phyloP scores from a whole-genome alignment of 2,888 invertebrate genomes.

The Philereme transversata region DNA sequence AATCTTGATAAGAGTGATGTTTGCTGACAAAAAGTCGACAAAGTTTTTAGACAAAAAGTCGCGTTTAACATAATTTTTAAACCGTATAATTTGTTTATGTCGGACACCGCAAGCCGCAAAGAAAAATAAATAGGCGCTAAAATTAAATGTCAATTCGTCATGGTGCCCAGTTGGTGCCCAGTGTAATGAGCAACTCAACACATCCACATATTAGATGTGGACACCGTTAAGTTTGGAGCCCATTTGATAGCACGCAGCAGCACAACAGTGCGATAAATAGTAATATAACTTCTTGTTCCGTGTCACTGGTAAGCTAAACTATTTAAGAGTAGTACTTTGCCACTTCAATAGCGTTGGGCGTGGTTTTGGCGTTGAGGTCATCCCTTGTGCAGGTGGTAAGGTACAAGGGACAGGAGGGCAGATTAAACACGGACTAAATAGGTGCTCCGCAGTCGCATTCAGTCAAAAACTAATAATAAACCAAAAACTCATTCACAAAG shows the following conservation, averaged over 20 bases:
- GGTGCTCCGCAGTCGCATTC: too few species aligned
- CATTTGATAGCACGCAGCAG: neutral
- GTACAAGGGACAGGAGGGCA: too few species aligned
- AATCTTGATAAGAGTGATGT: neutral
- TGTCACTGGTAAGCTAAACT: too few species aligned
- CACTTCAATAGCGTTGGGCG: too few species aligned
- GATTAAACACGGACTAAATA: too few species aligned
- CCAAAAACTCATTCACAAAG: too few species aligned
- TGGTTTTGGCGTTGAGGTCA: too few species aligned
- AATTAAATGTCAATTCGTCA: slow-evolving; percentile 51
- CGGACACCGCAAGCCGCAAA: slow-evolving; percentile 28
- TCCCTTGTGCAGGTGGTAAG: too few species aligned
- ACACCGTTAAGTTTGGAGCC: neutral
- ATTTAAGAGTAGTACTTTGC: too few species aligned
- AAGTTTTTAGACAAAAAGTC: slow-evolving; percentile 20
- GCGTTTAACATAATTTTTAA: slow-evolving; percentile 2
- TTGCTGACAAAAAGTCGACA: too few species aligned
- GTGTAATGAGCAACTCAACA: slow-evolving; percentile 19
- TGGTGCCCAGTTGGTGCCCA: slow-evolving; percentile 26
- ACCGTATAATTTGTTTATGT: slow-evolving; percentile 61
- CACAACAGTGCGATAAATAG: neutral
- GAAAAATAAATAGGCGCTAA: slow-evolving; percentile 42
- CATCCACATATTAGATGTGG: slow-evolving; percentile 7
- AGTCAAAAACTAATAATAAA: too few species aligned
- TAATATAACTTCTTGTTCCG: too few species aligned